Evolutionary conservation across 1,140 invertebrate genomes (phyloP).

Genomic region (Bombus confusus): DNA sequence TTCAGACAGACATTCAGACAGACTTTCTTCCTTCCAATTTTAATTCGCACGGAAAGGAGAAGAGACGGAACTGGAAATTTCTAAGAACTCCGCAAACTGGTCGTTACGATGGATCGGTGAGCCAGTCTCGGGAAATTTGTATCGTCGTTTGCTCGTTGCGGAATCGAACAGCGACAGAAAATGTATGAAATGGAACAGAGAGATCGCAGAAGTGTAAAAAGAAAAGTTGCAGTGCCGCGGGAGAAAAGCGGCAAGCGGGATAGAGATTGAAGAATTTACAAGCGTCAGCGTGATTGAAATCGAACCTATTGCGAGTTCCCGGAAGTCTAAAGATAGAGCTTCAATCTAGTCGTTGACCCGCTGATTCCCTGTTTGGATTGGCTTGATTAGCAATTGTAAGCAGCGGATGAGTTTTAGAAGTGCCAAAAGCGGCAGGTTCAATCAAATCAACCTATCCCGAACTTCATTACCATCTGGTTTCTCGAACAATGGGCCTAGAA

Average conservation of each 20-base stretch:
- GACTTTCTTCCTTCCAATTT: too few relatives aligned
- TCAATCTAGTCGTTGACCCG: constrained; percentile 17
- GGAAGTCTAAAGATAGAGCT: constrained; percentile 9
- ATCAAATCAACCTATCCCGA: background rate
- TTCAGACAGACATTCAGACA: too few relatives aligned
- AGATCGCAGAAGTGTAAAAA: background rate
- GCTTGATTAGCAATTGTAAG: constrained; percentile 1
- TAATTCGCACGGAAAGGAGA: too few relatives aligned
- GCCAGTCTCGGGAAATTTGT: background rate
- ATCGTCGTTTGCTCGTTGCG: background rate
- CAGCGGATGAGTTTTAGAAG: background rate
- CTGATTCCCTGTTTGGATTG: background rate
- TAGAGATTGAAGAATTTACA: background rate
- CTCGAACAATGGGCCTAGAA: background rate
- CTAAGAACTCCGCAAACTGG: background rate
- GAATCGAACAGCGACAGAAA: background rate
- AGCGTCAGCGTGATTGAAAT: background rate
- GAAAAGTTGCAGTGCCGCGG: background rate
- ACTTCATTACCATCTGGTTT: background rate
- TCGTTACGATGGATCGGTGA: background rate
- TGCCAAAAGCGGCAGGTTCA: background rate
- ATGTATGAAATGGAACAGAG: background rate
- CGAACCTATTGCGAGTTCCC: background rate
- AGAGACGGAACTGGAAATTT: background rate
- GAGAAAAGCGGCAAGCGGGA: background rate